These are phyloP conservation scores for Laothoe populi DNA, from an alignment of 2,888 invertebrate genomes.

Conservation along the genomic window DNA sequence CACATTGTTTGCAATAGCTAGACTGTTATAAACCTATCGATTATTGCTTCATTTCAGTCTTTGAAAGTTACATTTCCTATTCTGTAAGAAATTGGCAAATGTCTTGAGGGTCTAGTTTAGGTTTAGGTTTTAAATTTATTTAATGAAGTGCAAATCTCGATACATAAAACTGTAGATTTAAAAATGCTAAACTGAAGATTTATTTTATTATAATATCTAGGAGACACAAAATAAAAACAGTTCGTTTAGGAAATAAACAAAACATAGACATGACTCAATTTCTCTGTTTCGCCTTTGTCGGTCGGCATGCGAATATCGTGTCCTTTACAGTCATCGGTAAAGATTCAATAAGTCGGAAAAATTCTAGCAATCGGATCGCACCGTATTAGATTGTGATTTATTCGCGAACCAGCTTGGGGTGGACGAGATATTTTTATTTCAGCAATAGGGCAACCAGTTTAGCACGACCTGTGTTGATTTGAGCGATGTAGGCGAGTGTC, in stretches of 20 bases:
- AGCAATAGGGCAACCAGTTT: conserved; percentile 52
- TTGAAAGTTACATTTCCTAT: neutral
- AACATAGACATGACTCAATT: neutral
- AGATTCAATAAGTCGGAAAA: conserved; percentile 76
- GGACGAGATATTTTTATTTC: conserved; percentile 68
- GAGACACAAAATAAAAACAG: neutral
- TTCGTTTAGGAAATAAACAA: neutral
- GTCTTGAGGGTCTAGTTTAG: too few relatives aligned
- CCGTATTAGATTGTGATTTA: conserved; percentile 81
- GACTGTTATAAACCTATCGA: conserved; percentile 59
- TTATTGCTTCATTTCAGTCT: conserved; percentile 42
- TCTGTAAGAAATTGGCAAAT: neutral
- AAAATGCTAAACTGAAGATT: too few relatives aligned
- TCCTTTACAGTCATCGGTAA: conserved; percentile 45
- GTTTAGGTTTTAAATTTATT: too few relatives aligned
- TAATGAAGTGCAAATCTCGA: too few relatives aligned
- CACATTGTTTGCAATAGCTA: conserved; percentile 49
- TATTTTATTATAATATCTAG: too few relatives aligned
- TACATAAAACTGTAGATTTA: too few relatives aligned
- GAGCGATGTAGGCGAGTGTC: conserved; percentile 35
- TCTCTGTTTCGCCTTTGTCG: neutral
- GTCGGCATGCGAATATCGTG: neutral
- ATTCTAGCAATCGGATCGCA: conserved; percentile 73
- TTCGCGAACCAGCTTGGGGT: conserved; percentile 69
- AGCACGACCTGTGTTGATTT: conserved; percentile 53